Conservation (phyloP, 2,888 invertebrate species). For the Rhogogaster chlorosoma region DNA sequence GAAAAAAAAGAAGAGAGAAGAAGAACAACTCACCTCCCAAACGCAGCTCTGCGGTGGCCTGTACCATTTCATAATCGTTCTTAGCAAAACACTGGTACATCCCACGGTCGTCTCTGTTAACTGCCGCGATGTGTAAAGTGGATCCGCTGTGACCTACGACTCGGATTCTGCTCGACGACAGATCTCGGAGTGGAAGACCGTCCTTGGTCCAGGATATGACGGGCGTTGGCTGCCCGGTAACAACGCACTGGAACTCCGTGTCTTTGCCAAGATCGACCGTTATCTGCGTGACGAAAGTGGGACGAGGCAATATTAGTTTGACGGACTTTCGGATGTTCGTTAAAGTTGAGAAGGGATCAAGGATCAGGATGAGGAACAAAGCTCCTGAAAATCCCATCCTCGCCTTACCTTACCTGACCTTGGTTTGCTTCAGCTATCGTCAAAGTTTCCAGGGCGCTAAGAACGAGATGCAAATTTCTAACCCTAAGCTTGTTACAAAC, state of each 20-base stretch:
- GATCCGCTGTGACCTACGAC: slow-evolving; percentile 73
- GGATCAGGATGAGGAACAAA: slow-evolving; percentile 23
- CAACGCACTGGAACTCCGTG: slow-evolving; percentile 92
- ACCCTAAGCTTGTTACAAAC: slow-evolving; percentile 2
- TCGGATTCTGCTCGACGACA: slow-evolving; percentile 73
- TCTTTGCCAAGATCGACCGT: slow-evolving; percentile 92
- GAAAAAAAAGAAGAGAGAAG: too few species aligned
- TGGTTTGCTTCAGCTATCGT: background rate
- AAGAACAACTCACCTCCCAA: slow-evolving; percentile 92
- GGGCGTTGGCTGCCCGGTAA: slow-evolving; percentile 88
- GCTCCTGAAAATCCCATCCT: slow-evolving; percentile 2
- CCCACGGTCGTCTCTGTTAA: slow-evolving; percentile 91
- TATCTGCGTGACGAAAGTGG: slow-evolving; percentile 78
- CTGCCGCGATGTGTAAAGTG: slow-evolving; percentile 76
- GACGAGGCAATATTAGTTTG: background rate
- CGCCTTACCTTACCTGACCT: background rate
- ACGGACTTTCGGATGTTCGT: background rate
- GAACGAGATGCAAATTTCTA: slow-evolving; percentile 35
- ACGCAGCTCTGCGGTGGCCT: slow-evolving; percentile 89
- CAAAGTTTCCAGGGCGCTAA: slow-evolving; percentile 12
- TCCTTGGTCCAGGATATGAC: slow-evolving; percentile 79
- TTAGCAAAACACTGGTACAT: slow-evolving; percentile 95
- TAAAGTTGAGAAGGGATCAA: slow-evolving; percentile 23
- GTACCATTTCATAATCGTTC: slow-evolving; percentile 91
- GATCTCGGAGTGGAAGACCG: slow-evolving; percentile 77